phyloP scores from a whole-genome alignment of 2,113 vertebrate species.

The Pleuronectes platessa region DNA sequence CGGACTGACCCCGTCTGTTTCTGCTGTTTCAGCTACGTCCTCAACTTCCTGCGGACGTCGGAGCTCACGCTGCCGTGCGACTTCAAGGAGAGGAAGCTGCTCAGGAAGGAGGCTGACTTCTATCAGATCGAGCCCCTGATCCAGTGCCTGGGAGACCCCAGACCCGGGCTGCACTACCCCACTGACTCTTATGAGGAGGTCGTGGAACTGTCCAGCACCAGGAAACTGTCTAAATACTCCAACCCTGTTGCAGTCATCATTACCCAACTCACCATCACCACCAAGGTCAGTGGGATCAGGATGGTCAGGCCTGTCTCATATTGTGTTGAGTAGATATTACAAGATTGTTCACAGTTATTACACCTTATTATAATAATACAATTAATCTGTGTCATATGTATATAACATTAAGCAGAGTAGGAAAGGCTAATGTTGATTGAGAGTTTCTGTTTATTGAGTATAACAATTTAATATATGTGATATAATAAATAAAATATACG shows the following conservation, averaged over 20 bases:
- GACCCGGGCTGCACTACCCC: constrained; percentile 85
- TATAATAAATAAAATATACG: no score
- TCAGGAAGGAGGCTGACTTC: constrained; percentile 93
- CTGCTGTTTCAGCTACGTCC: constrained; percentile 81
- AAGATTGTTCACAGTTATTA: no score
- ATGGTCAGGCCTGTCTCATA: no score
- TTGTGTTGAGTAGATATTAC: no score
- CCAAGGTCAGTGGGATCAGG: constrained; percentile 81
- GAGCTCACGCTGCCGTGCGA: constrained; percentile 90
- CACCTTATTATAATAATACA: no score
- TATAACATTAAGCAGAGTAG: no score
- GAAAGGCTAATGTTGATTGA: no score
- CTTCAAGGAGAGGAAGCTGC: constrained; percentile 90
- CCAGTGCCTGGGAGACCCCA: constrained; percentile 93
- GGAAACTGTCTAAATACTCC: constrained; percentile 96
- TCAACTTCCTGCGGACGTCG: constrained; percentile 93
- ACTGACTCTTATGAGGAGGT: constrained; percentile 93
- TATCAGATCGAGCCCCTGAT: constrained; percentile 93
- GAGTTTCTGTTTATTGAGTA: no score
- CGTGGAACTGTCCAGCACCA: constrained; percentile 93
- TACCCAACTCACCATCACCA: constrained; percentile 94
- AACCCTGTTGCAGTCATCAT: constrained; percentile 96
- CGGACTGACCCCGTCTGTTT: constrained; percentile 1
- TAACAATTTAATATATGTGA: no score
- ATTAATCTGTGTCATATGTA: no score